These are phyloP conservation scores for Cassiopea xamachana DNA, from an alignment of 30 jellyfish, hydroid and myxozoan genomes.

Conservation along the genomic window DNA sequence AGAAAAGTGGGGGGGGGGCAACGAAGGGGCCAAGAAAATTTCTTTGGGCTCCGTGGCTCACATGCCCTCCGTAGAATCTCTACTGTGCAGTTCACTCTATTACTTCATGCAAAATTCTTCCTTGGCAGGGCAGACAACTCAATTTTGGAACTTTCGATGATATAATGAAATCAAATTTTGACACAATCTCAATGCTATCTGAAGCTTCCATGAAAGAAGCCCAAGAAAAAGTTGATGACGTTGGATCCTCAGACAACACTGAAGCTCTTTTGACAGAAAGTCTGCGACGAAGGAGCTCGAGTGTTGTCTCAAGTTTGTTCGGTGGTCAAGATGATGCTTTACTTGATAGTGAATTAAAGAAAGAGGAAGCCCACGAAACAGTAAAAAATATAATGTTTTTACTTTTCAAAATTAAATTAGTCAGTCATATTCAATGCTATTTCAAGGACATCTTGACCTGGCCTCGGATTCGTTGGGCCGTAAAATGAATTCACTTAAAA, in stretches of 20 bases:
- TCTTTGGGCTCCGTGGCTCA: no score
- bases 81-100: neutral
- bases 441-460: no score
- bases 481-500: no score
- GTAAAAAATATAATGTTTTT: no score
- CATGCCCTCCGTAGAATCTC: no score
- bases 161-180: constrained; percentile 17
- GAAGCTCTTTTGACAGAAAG: constrained; percentile 1
- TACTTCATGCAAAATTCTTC: neutral
- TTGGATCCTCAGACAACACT: neutral
- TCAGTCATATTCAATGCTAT: no score
- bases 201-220: constrained; percentile 9
- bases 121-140: constrained; percentile 22
- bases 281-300: constrained; percentile 1
- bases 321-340: neutral
- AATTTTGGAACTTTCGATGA: constrained; percentile 42
- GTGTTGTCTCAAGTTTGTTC: neutral
- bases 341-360: neutral
- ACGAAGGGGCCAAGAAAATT: no score
- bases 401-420: no score
- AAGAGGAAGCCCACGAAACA: no score
- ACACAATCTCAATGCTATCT: constrained; percentile 38
- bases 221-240: constrained; percentile 1
- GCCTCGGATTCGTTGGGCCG: no score
- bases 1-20: no score